Base-by-base conservation (phyloP, 2,113 vertebrate genomes). In the Phainopepla nitens region DNA sequence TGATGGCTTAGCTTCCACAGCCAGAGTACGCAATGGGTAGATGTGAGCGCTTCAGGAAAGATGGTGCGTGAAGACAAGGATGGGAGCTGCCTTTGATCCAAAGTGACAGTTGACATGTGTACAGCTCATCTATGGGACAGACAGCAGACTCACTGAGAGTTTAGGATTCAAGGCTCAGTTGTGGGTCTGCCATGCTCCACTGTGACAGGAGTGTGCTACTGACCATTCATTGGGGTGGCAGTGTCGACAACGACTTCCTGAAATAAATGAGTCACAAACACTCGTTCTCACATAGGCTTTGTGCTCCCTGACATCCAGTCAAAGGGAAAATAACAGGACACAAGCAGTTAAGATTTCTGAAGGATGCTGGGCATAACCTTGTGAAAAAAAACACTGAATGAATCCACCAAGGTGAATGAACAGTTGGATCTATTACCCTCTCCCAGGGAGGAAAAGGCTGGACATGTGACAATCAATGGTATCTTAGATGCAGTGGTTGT, bases 251-350 rank as follows among this genome's bases (percentile, higher is more conserved):
- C 1, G 1, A 4, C 11, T 85, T 58, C 47, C 33, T 56, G 9
- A 82, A 78, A 41, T 45, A 28, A 81, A 3, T 47, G 8, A 25
- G 22, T 36, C 50, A 29, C 31, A 73, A 86, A 36, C 7, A 2
- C 15, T 57, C 3, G 0, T 42, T 82, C 11, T 79, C 15, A 23
- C 16, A 4, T 1, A 7, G 11, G 3, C 15, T 69, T 90, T 54
- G 36, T 33, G 7, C 14, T 76, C 10, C 20, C 36, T 78, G n/a
- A 20, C 8, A 14, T 79, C 24, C 82, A 27, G 16, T 66, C 36
- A 51, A 31, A 36, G 31, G 22, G 15, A 50, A 41, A 85, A 53
- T 16, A n/a, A 56, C 17, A 62, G 42, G 23, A 79, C 18, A 47
- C 3, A 77, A 42, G 8, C 28, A 41, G 42, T 19, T 17, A 81